Evolutionary conservation across 1,140 invertebrate genomes (phyloP).

Genomic region (Drosophila quadrilineata): DNA sequence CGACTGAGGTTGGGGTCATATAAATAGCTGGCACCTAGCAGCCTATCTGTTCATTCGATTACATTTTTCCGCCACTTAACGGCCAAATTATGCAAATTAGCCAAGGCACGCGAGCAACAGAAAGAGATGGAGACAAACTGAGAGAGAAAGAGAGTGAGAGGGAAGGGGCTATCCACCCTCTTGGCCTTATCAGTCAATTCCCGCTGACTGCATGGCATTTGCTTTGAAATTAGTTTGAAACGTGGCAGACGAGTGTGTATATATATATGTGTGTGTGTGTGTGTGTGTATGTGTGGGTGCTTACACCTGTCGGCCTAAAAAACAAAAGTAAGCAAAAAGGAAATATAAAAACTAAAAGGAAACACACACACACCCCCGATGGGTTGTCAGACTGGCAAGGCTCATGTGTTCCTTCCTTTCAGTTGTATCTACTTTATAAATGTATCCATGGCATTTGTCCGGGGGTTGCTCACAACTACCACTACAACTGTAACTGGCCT

Average conservation of each 20-base stretch:
- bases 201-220: constrained; percentile 48
- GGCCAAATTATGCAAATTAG: constrained; percentile 65
- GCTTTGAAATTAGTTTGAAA: constrained; percentile 66
- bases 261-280: constrained; percentile 35
- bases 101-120: constrained; percentile 30
- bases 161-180: too few species aligned
- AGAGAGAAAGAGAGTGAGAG: too few species aligned
- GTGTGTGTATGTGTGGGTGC: constrained; percentile 26
- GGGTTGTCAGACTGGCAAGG: background rate
- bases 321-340: background rate
- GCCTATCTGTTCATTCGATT: constrained; percentile 64
- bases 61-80: constrained; percentile 70
- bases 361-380: constrained; percentile 5
- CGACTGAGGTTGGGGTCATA: constrained; percentile 23
- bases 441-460: constrained; percentile 32
- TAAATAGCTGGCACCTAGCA: constrained; percentile 35
- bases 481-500: background rate
- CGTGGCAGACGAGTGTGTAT: constrained; percentile 50
- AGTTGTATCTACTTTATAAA: too few species aligned
- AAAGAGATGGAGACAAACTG: too few species aligned
- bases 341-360: background rate
- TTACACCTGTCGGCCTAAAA: constrained; percentile 48
- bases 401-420: too few species aligned
- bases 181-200: constrained; percentile 20
- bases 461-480: constrained; percentile 13